phyloP scores from a whole-genome alignment of 2,888 invertebrate species.

The Limulus polyphemus region DNA sequence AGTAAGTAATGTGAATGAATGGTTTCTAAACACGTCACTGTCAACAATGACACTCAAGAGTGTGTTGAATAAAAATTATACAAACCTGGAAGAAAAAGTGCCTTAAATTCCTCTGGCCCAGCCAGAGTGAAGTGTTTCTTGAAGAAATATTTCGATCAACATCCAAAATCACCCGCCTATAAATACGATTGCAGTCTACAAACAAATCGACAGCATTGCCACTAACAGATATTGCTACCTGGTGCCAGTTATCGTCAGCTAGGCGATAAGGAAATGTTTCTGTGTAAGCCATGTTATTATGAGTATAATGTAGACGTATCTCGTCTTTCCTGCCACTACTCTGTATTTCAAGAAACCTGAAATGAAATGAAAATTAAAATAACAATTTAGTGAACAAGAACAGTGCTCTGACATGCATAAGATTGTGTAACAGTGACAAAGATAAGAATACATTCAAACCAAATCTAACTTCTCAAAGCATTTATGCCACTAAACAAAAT shows the following conservation, averaged over 20 bases:
- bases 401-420: too few relatives aligned
- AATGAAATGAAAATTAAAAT: slow-evolving; percentile 23
- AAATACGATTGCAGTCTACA: slow-evolving; percentile 74
- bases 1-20: too few relatives aligned
- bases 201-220: slow-evolving; percentile 63
- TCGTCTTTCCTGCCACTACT: slow-evolving; percentile 78
- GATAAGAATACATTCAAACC: too few relatives aligned
- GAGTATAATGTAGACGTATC: slow-evolving; percentile 61
- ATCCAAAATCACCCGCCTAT: slow-evolving; percentile 56
- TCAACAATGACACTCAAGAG: neutral
- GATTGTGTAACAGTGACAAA: too few relatives aligned
- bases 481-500: too few relatives aligned
- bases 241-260: slow-evolving; percentile 79
- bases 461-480: too few relatives aligned
- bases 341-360: slow-evolving; percentile 78
- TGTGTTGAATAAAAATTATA: slow-evolving; percentile 8
- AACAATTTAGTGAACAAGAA: too few relatives aligned
- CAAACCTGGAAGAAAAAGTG: slow-evolving; percentile 77
- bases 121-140: slow-evolving; percentile 53
- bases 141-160: slow-evolving; percentile 50
- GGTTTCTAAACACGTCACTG: neutral
- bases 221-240: slow-evolving; percentile 65
- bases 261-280: slow-evolving; percentile 77
- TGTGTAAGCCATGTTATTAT: slow-evolving; percentile 51
- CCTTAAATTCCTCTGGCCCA: slow-evolving; percentile 72